These are phyloP conservation scores for Hydractinia echinata DNA, from an alignment of 30 jellyfish, hydroid and myxozoan genomes.

Conservation along the genomic window DNA sequence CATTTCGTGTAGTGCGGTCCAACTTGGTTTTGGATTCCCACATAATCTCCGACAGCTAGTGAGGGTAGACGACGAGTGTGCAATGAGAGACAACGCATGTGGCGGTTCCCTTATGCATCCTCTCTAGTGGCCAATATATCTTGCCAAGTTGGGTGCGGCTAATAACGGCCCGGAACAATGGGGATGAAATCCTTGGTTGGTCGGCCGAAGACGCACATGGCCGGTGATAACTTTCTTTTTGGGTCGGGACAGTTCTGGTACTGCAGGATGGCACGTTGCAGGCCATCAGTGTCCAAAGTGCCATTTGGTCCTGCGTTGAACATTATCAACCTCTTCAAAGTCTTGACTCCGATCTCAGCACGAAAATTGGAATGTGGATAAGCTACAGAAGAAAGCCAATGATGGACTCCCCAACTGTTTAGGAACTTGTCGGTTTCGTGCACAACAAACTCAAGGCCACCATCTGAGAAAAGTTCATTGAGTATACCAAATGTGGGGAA, in stretches of 20 bases:
- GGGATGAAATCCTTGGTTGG: background rate
- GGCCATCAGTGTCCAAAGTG: background rate
- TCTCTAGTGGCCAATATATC: no score
- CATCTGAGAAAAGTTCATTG: background rate
- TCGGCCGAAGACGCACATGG: conserved; percentile 4
- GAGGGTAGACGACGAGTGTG: no score
- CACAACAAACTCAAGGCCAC: background rate
- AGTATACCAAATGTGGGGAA: background rate
- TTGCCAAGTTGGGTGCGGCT: no score
- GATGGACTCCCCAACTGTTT: conserved; percentile 20
- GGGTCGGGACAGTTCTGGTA: background rate
- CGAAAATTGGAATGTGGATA: conserved; percentile 14
- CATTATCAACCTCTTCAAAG: background rate
- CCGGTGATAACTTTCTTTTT: background rate
- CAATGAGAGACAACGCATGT: no score
- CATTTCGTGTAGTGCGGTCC: no score
- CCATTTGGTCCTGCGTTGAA: conserved; percentile 5
- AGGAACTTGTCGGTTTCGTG: background rate
- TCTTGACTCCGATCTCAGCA: conserved; percentile 26
- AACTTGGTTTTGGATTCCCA: no score
- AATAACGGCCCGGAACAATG: background rate
- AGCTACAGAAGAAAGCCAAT: background rate
- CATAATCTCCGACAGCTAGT: no score
- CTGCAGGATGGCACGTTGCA: background rate
- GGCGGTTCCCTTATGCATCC: no score